Conservation (phyloP, 2,888 invertebrate species). For the Agonopterix subpropinquella region DNA sequence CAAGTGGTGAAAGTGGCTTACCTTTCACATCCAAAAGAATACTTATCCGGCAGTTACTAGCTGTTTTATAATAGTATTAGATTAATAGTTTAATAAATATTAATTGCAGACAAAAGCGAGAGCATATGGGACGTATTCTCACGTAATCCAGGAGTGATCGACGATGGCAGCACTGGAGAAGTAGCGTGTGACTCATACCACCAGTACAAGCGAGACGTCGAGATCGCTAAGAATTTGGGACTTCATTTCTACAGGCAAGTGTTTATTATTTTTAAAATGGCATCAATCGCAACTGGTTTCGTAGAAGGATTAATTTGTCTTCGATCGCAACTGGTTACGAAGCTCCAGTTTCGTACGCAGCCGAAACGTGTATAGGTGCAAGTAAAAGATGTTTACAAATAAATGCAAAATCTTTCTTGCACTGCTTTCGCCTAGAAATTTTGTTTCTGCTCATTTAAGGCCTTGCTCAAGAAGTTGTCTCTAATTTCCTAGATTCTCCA, state of each 20-base stretch:
- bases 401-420: neutral
- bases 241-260: conserved; percentile 58
- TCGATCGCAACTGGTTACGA: no score
- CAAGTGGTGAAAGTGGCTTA: no score
- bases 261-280: neutral
- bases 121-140: conserved; percentile 29
- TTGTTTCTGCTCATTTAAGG: neutral
- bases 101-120: conserved; percentile 14
- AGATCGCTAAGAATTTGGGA: conserved; percentile 68
- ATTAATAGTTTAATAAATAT: neutral
- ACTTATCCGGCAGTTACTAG: neutral
- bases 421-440: no score
- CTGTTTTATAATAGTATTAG: neutral
- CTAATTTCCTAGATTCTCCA: conserved; percentile 61
- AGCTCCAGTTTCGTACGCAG: no score
- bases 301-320: no score
- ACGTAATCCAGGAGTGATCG: conserved; percentile 18
- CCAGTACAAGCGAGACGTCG: conserved; percentile 74
- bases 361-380: no score
- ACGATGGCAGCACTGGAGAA: conserved; percentile 60
- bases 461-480: neutral
- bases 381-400: neutral
- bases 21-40: neutral
- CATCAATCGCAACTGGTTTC: no score
- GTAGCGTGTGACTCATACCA: conserved; percentile 80